Base-by-base conservation (phyloP, 2,888 invertebrate species). In the Philonicus albiceps region DNA sequence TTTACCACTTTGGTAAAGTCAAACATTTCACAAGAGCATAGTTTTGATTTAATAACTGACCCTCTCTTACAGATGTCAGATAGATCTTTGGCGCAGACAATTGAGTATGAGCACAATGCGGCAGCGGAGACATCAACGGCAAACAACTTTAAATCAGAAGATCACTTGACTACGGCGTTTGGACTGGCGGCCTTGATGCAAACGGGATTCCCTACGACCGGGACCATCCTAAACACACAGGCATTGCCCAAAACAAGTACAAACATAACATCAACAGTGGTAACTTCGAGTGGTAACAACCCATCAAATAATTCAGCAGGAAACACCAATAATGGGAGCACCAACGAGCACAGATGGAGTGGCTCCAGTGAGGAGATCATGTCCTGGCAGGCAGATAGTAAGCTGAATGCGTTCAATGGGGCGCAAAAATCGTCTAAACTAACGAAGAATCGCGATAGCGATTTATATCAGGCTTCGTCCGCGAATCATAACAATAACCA, bases 391-490 rank as follows among this genome's bases (percentile, higher is more conserved):
- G 95, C 95, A 90, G 84, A 78, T 27, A 96, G 96, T 64, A 96
- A 96, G 92, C 94, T 97, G 88, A 96, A 96, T 86, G 95, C 96
- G 89, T 97, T 96, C 93, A 96, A 96, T 93, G 95, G 95, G 2
- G 94, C 95, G 86, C 96, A 96, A 92, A 95, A 96, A 87, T 93
- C 96, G 4, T 30, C 86, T 74, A 89, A 89, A 73, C 31, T 83
- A 27, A 7, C 86, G 19, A 86, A 86, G 34, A 86, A 55, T 37
- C 75, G 86, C 1, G 86, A 87, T 16, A n/a, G 80, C 43, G 86
- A 87, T 13, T 27, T 86, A 16, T 64, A 72, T 30, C 43, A 64
- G 13, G 22, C 37, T 16, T 22, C 31, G 1, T 76, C 86, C 19
- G 64, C n/a, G 16, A 37, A 31, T 22, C 40, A 43, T 1, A 43